Conservation (phyloP, 2,113 vertebrate genomes). For the Podarcis cretensis region DNA sequence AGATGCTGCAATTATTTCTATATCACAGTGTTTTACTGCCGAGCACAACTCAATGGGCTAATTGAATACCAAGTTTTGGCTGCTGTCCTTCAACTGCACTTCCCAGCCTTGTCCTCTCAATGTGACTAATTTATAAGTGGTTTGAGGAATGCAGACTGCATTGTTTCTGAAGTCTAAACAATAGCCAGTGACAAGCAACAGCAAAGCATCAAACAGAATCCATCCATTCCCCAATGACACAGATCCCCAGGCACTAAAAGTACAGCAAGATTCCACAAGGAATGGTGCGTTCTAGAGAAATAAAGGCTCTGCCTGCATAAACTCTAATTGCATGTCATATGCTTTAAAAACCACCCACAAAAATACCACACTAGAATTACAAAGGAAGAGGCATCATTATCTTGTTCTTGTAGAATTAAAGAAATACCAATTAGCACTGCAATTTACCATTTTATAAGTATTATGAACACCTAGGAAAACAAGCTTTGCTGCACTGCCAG, state of each 20-base stretch:
- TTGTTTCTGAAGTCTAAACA: not conserved
- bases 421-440: slow-evolving; percentile 64
- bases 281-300: slow-evolving; percentile 34
- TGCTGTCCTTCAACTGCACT: not conserved
- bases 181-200: not conserved
- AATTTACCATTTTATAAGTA: slow-evolving; percentile 55
- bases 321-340: slow-evolving; percentile 65
- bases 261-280: not conserved
- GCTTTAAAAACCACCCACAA: slow-evolving; percentile 70
- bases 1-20: not conserved
- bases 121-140: not conserved
- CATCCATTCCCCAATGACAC: slow-evolving; percentile 7
- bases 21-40: not conserved
- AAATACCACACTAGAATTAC: slow-evolving; percentile 67
- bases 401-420: slow-evolving; percentile 70
- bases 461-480: slow-evolving; percentile 59
- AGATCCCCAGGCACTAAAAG: not conserved
- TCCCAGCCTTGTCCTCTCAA: not conserved
- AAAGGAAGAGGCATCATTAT: slow-evolving; percentile 63
- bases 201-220: slow-evolving; percentile 29
- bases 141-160: not conserved
- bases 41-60: not conserved
- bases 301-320: slow-evolving; percentile 58
- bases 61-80: not conserved
- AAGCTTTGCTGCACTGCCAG: slow-evolving; percentile 27